Base-by-base conservation (phyloP, 2,797 vertebrate species). In the Diglossa cyanea region DNA sequence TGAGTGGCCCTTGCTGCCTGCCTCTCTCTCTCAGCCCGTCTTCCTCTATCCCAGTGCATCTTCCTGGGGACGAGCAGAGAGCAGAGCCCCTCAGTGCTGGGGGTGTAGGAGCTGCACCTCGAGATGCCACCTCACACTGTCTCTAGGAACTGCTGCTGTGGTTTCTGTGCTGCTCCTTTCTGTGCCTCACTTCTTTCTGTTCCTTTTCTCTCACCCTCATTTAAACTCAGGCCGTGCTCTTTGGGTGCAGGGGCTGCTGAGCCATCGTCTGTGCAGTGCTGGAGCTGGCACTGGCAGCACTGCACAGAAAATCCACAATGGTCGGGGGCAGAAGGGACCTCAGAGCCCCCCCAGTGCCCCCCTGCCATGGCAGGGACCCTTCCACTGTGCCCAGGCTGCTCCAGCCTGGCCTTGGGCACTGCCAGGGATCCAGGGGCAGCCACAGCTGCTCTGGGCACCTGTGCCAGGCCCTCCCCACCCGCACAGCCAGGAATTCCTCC, bases 401-500 rank as follows among this genome's bases (percentile, higher is more conserved):
- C 68, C 47, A 60, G 0, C 68, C 55, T 50, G 63, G 26, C 63
- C 48, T 20, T 13, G 86, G 71, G 1, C 63, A 57, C 37, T 68
- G 6, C 55, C 62, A 75, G 77, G 55, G 42, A 20, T 15, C 35
- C 80, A 30, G 55, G 55, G 37, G 23, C 63, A 88, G 48, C 42
- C 63, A 0, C 62, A 75, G 42, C 86, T 48, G 3, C 62, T 57
- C 55, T 58, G 55, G 4, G 7, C 33, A 25, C 55, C 33, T 60
- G 60, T 26, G 68, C 47, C 40, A 40, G 40, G 40, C 7, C 40
- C 40, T 40, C 16, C 40, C 39, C 54, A 8, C n/a, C 42, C 26
- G 35, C 39, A 14, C 39, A 39, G 19, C 1, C 1, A 44, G 1
- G 1, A 21, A 66, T 60, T 66, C 17, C 30, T 17, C 2, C 40